phyloP scores from a whole-genome alignment of 2,797 vertebrate genomes.

The Centropyge bicolor region DNA sequence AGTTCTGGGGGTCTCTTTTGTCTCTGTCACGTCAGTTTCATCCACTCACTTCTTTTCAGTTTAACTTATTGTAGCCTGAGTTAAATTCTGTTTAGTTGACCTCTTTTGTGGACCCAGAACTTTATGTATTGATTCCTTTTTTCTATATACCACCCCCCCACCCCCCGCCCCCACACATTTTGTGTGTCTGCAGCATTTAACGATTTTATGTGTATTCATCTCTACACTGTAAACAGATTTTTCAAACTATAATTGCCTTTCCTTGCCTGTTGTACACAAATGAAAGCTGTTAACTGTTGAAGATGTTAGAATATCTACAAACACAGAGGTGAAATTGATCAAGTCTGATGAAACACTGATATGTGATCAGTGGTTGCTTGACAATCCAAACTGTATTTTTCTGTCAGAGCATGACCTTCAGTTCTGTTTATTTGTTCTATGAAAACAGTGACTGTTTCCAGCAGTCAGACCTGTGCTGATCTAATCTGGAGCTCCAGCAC shows the following conservation, averaged over 20 bases:
- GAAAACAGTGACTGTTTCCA: background rate
- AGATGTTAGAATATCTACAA: background rate
- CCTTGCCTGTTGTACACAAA: background rate
- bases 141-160: too few species aligned
- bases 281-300: background rate
- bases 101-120: too few species aligned
- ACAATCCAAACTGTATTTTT: background rate
- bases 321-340: background rate
- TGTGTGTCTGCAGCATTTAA: background rate
- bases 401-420: background rate
- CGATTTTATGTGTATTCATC: background rate
- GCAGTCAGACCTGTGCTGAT: background rate
- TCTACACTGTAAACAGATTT: background rate
- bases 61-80: too few species aligned
- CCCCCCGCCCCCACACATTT: too few species aligned
- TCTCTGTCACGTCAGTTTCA: too few species aligned
- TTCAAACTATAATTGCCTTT: background rate
- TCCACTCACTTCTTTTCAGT: too few species aligned
- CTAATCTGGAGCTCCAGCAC: constrained; percentile 4
- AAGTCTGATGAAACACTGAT: background rate
- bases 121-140: too few species aligned
- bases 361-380: background rate
- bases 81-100: too few species aligned
- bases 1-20: too few species aligned
- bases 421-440: background rate